phyloP scores from a whole-genome alignment of 2,113 vertebrate species.

The Microtus oregoni region DNA sequence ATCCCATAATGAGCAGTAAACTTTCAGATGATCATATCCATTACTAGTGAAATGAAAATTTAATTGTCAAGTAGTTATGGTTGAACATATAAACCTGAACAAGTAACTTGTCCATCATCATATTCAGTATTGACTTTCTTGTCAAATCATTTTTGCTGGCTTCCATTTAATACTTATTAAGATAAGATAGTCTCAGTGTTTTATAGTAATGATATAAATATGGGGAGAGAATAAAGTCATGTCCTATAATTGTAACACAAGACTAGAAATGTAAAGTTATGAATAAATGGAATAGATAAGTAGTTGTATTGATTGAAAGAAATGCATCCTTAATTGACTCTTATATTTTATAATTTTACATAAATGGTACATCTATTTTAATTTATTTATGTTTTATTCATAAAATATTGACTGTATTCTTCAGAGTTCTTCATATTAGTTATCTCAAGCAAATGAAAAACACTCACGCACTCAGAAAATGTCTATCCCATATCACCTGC shows the following conservation, averaged over 20 bases:
- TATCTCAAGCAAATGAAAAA: background rate
- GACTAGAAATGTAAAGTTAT: background rate
- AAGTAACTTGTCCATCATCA: background rate
- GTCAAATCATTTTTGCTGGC: background rate
- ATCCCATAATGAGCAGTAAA: background rate
- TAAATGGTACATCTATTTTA: background rate
- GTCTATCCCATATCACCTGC: background rate
- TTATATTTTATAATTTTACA: conserved; percentile 6
- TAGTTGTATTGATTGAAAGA: background rate
- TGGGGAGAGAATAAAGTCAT: background rate
- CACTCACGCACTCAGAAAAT: background rate
- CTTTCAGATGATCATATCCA: background rate
- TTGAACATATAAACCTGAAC: background rate
- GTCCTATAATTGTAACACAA: background rate
- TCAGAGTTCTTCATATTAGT: background rate
- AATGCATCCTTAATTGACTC: background rate
- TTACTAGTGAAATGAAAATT: background rate
- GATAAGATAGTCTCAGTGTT: background rate
- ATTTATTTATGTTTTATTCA: background rate
- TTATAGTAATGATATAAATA: background rate
- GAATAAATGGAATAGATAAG: background rate
- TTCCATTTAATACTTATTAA: background rate
- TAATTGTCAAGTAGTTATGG: background rate
- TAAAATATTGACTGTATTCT: background rate
- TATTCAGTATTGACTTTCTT: background rate